A percentile compares a stretch with the other conserved stretches of the same genome.
These are phyloP conservation scores for Mellilla xanthometata DNA, from an alignment of 2,888 invertebrate genomes.

Conservation along the genomic window DNA sequence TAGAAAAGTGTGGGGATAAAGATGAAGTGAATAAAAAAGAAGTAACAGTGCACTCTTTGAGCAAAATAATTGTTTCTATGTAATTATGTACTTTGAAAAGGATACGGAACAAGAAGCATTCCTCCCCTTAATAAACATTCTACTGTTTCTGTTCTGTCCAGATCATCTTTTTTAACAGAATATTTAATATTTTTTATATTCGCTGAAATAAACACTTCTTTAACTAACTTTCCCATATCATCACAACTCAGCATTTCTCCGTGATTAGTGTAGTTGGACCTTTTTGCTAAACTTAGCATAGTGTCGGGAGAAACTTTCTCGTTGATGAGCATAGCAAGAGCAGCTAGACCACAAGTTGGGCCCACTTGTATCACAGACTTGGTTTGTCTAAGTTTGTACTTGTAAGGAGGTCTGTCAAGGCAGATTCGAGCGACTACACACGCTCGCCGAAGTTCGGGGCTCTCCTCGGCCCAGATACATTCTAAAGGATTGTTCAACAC, in stretches of 20 bases:
- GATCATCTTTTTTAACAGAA: conserved; percentile 60
- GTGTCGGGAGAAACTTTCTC: conserved; percentile 80
- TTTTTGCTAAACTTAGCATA: conserved; percentile 84
- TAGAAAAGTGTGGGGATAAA: no score
- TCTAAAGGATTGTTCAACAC: conserved; percentile 44
- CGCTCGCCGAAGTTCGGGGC: conserved; percentile 81
- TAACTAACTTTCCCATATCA: conserved; percentile 85
- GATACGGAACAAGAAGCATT: conserved; percentile 85
- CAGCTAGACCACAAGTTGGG: conserved; percentile 94
- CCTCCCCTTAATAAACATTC: conserved; percentile 81
- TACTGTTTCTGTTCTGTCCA: conserved; percentile 74
- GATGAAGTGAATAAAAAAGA: no score
- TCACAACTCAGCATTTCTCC: conserved; percentile 95
- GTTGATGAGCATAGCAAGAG: conserved; percentile 89
- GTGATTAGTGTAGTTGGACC: conserved; percentile 87
- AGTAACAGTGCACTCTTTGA: no score
- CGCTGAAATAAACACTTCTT: conserved; percentile 76
- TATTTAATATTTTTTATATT: conserved; percentile 58
- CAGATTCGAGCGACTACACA: conserved; percentile 82
- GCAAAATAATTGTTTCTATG: no score
- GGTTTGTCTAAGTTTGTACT: conserved; percentile 66
- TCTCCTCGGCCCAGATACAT: conserved; percentile 81
- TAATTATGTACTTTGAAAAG: conserved; percentile 54
- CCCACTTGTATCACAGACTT: conserved; percentile 78
- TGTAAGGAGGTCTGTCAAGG: conserved; percentile 69